Conservation (phyloP, 2,113 vertebrate species). For the Pollimyrus isidori region DNA sequence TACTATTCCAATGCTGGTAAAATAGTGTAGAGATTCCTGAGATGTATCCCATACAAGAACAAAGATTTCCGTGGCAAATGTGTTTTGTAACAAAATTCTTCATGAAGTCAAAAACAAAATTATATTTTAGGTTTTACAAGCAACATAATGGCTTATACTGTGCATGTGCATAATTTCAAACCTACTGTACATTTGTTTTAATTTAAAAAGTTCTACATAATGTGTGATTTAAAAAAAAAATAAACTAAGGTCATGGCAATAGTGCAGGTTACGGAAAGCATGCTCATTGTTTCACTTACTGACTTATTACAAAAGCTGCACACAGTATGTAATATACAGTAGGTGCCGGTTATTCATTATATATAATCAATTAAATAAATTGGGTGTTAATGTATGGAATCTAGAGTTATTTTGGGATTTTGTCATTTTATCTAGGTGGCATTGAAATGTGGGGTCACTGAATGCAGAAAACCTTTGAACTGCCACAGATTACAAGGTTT, state of each 20-base stretch:
- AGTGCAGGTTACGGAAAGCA: background rate
- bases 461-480: background rate
- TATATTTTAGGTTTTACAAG: background rate
- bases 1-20: constrained; percentile 64
- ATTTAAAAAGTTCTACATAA: background rate
- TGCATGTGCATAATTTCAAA: background rate
- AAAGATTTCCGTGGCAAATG: background rate
- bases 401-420: background rate
- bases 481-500: background rate
- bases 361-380: background rate
- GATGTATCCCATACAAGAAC: background rate
- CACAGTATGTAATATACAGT: background rate
- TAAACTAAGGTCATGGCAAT: background rate
- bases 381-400: background rate
- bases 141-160: background rate
- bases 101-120: background rate
- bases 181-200: background rate
- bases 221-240: background rate
- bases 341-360: background rate
- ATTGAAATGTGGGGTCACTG: background rate
- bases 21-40: constrained; percentile 49
- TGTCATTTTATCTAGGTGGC: background rate
- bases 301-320: background rate
- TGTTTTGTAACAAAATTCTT: background rate
- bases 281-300: background rate